Conservation (phyloP, 2,888 invertebrate genomes). For the Sisyra terminalis region DNA sequence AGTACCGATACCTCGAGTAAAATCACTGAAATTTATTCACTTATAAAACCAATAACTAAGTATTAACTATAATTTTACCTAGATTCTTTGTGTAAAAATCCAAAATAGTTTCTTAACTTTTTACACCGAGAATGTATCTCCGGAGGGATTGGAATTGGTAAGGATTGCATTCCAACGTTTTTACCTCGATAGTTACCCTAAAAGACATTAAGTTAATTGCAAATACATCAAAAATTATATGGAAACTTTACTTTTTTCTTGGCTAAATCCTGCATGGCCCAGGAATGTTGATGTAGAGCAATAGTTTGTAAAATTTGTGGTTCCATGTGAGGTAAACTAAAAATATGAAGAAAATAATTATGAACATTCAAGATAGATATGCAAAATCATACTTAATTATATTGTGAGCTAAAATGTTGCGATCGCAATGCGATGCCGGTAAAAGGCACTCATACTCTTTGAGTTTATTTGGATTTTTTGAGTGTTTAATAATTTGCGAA, state of each 20-base stretch:
- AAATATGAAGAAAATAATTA: background rate
- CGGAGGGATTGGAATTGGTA: background rate
- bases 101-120: background rate
- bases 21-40: conserved; percentile 9
- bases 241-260: conserved; percentile 2
- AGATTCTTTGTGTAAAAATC: conserved; percentile 1
- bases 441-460: background rate
- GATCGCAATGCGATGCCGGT: background rate
- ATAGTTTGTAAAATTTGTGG: conserved; percentile 4
- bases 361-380: background rate
- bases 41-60: background rate
- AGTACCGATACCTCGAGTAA: conserved; percentile 17
- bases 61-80: background rate
- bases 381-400: background rate
- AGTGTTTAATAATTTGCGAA: background rate
- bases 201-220: background rate
- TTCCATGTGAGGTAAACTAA: conserved; percentile 5
- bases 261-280: background rate
- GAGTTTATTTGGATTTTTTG: background rate
- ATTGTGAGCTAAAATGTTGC: background rate
- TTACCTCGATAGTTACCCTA: conserved; percentile 1
- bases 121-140: background rate
- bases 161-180: background rate
- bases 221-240: background rate
- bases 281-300: conserved; percentile 1